Base-by-base conservation (phyloP, 1,140 invertebrate genomes). In the Coptotermes formosanus region DNA sequence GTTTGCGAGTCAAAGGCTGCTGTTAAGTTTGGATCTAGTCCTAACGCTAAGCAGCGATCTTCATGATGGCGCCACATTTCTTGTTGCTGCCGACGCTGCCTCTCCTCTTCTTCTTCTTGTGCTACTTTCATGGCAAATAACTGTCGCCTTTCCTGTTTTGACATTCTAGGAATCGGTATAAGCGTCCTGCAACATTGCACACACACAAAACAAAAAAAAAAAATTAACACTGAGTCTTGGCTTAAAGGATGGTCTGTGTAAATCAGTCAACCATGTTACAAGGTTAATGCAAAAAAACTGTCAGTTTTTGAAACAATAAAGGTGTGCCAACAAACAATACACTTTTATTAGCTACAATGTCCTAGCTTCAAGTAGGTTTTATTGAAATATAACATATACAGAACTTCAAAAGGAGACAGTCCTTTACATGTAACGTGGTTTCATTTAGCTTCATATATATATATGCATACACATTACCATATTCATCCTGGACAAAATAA, bases 61-160 rank as follows among this genome's bases (percentile, higher is more conserved):
- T 95, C 93, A 86, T 95, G 93, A 87, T 94, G 92, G 52, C 92
- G 91, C 93, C 94, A 94, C 86, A 93, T 89, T 89, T 94, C 93
- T 88, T 94, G 91, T 87, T 94, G 93, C 86, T 94, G 93, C 81
- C 92, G 89, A 21, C 93, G 90, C 48, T 94, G 92, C 75, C 93
- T 92, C 87, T 94, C 93, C 87, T 90, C 89, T 55, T 90, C 89
- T 88, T 94, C 93, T 86, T 95, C 94, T 87, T 95, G 92, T 23
- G 95, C 94, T 52, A 95, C 94, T 91, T 96, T 94, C 30, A 94
- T 90, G 38, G 95, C 96, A 91, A 97, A 98, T 84, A 95, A 90
- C 89, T 96, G 94, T 48, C 97, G 90, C 9, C 96, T 90, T 88
- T 96, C 94, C 83, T 94, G 93, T 90, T 96, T 96, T 1, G 93